Base-by-base conservation (phyloP, 2,113 vertebrate species). In the Carassius auratus region DNA sequence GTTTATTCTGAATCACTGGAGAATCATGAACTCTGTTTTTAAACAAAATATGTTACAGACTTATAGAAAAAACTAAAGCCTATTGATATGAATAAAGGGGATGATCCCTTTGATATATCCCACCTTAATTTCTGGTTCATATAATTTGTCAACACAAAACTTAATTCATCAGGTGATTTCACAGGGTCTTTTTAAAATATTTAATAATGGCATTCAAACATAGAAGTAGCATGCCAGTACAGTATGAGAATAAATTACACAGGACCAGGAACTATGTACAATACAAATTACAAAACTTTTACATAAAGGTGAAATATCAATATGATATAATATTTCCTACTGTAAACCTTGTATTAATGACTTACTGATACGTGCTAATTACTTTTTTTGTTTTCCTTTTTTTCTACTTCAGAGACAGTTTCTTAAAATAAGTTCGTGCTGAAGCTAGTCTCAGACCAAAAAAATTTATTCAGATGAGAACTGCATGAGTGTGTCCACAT, bases 281-380 rank as follows among this genome's bases (percentile, higher is more conserved):
- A 84, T 87, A 85, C 87, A 87, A 85, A 86, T 88, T 86, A 89
- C 90, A 92, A 92, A 90, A 90, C 89, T 87, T 93, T 88, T 91
- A 93, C 91, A 95, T 57, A 57, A 85, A 89, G 90, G 91, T 90
- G 90, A 93, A 94, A 94, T 95, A 95, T 95, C 95, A 95, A 95
- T 95, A 94, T 95, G 95, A 95, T 95, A 95, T 95, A 94, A 93
- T 90, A 87, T 90, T 93, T 90, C 94, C 93, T 93, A 91, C 86
- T 91, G 79, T 93, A 93, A 94, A 94, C 89, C 87, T 86, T 89
- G 90, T 92, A 73, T 81, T 91, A 87, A 90, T 87, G 83, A 94
- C 89, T 81, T 83, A 91, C 89, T 80, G 90, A 91, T 84, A 94
- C 90, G 91, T 93, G 90, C 90, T 90, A 92, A 92, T 93, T 73